A percentile compares a stretch with the other conserved stretches of the same genome.
These are phyloP conservation scores for Empidonax alnorum DNA, from an alignment of 2,113 vertebrate genomes.

Conservation along the genomic window DNA sequence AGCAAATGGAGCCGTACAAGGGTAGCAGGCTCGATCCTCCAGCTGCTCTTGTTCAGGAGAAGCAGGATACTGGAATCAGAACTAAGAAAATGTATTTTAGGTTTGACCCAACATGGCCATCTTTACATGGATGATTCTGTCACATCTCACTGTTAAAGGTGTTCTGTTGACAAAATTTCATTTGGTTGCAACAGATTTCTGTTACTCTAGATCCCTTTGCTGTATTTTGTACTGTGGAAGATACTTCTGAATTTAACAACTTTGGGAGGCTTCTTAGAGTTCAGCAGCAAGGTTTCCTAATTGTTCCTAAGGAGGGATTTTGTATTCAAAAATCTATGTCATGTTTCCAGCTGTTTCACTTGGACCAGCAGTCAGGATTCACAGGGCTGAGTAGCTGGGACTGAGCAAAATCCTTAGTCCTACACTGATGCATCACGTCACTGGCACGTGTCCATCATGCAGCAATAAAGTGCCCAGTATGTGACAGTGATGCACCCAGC, in stretches of 20 bases:
- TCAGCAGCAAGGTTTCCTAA: background rate
- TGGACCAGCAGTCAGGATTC: background rate
- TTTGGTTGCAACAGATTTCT: background rate
- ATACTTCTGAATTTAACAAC: background rate
- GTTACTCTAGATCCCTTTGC: background rate
- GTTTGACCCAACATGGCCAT: background rate
- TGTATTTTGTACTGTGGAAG: background rate
- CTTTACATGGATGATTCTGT: background rate
- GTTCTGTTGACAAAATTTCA: background rate
- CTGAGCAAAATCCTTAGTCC: background rate
- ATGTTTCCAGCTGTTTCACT: background rate
- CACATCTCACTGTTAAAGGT: background rate
- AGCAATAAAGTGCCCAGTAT: background rate
- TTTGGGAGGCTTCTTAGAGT: background rate
- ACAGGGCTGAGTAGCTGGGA: background rate
- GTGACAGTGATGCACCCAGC: background rate
- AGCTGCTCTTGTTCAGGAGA: background rate
- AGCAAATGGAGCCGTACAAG: background rate
- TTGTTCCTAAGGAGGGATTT: background rate
- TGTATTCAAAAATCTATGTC: background rate
- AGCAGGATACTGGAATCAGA: background rate
- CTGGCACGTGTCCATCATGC: fast-evolving
- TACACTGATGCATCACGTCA: background rate
- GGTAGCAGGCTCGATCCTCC: background rate
- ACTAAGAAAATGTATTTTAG: background rate